These are phyloP conservation scores for Grammomys dolichurus DNA, from an alignment of 2,113 vertebrate genomes.

Conservation along the genomic window DNA sequence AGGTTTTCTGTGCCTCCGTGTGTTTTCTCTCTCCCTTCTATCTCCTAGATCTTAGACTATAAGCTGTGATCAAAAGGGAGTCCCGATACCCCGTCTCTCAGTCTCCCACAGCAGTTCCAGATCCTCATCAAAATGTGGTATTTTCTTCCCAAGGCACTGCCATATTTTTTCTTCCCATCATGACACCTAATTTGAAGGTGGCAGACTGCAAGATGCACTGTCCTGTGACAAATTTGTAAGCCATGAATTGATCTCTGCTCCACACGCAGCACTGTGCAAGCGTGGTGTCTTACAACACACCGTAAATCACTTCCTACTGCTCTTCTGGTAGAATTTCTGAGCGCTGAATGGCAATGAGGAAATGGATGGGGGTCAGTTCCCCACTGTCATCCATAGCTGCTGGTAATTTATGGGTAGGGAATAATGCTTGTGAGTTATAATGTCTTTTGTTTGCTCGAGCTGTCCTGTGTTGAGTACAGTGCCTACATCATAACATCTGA, in stretches of 20 bases:
- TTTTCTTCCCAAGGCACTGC: slow-evolving; percentile 41
- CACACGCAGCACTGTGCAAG: slow-evolving; percentile 51
- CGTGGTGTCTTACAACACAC: slow-evolving; percentile 41
- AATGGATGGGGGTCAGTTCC: slow-evolving; percentile 68
- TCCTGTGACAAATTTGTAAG: slow-evolving; percentile 75
- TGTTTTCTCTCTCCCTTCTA: not conserved
- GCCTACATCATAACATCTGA: slow-evolving; percentile 68
- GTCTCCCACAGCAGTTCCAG: not conserved
- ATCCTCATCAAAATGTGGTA: slow-evolving; percentile 69
- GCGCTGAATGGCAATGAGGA: slow-evolving; percentile 60
- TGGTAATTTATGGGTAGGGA: slow-evolving; percentile 70
- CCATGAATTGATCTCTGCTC: slow-evolving; percentile 74
- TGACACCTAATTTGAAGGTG: slow-evolving; percentile 79
- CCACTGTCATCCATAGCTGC: slow-evolving; percentile 62
- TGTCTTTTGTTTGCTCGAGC: slow-evolving; percentile 66
- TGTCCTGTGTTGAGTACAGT: slow-evolving; percentile 59
- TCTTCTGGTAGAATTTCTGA: slow-evolving; percentile 62
- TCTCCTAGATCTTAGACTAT: not conserved
- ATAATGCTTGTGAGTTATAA: slow-evolving; percentile 71
- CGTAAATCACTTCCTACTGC: slow-evolving; percentile 75
- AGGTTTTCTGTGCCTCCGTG: not conserved
- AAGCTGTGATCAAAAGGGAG: slow-evolving; percentile 21
- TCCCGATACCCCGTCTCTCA: not conserved
- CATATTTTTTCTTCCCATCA: slow-evolving; percentile 75
- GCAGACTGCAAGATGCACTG: slow-evolving; percentile 73